Conservation (phyloP, 2,113 vertebrate species). For the Corynorhinus townsendii region DNA sequence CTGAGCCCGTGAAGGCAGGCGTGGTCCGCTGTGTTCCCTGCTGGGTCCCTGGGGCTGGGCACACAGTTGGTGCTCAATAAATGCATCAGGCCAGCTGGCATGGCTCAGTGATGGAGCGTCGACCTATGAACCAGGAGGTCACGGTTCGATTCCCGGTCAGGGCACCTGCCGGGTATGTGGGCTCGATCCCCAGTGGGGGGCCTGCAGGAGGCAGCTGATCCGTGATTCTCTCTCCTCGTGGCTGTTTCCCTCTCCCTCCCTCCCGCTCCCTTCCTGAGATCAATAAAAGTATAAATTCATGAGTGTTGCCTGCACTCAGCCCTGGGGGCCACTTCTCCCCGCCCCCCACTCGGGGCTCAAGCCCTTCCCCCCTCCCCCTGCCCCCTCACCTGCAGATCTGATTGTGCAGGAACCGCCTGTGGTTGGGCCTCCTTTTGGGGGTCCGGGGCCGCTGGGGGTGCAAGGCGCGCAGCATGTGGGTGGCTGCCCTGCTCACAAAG, state of each 20-base stretch:
- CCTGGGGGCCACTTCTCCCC: not conserved
- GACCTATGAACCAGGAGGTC: too few species aligned
- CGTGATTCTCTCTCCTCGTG: too few species aligned
- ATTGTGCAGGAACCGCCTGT: conserved; percentile 60
- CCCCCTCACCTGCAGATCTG: conserved; percentile 69
- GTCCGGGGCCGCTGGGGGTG: conserved; percentile 33
- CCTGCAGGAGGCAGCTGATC: too few species aligned
- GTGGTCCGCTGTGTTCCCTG: not conserved
- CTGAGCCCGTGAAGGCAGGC: not conserved
- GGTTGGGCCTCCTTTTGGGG: conserved; percentile 62
- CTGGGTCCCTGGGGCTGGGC: not conserved
- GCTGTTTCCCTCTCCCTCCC: too few species aligned
- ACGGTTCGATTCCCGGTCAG: too few species aligned
- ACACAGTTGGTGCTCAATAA: not conserved
- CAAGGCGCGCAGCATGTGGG: conserved; percentile 13
- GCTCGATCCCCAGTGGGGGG: too few species aligned
- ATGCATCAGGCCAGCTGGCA: rapidly evolving
- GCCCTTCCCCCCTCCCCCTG: rapidly evolving
- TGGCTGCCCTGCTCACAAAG: conserved; percentile 30
- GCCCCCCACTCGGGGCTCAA: not conserved
- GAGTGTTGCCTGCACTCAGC: too few species aligned
- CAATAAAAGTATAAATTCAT: too few species aligned
- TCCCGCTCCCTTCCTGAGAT: too few species aligned
- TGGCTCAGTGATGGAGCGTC: too few species aligned
- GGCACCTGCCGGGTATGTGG: too few species aligned